phyloP scores from a whole-genome alignment of 2,888 invertebrate species.

The Platynereis dumerilii region DNA sequence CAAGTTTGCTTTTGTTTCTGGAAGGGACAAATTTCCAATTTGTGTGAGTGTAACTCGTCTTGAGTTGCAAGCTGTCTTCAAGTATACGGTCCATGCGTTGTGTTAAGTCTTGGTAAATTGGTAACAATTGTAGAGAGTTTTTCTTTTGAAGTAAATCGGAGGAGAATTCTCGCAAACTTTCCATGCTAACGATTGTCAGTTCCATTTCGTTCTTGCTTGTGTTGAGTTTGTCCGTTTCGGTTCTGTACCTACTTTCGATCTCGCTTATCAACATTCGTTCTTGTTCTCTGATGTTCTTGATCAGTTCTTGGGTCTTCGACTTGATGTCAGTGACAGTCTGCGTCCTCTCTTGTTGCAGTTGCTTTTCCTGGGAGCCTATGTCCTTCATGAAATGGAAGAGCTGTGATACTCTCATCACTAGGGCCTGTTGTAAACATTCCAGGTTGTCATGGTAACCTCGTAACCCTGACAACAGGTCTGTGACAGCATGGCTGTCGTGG shows the following conservation, averaged over 20 bases:
- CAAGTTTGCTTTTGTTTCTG: constrained; percentile 9
- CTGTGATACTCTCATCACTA: constrained; percentile 4
- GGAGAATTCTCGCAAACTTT: constrained; percentile 13
- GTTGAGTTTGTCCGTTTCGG: not conserved
- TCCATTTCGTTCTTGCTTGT: constrained; percentile 5
- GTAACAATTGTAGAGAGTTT: not conserved
- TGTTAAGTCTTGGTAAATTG: constrained; percentile 14
- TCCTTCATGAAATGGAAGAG: constrained; percentile 8
- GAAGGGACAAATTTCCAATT: constrained; percentile 15
- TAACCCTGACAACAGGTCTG: constrained; percentile 5
- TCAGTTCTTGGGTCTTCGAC: constrained; percentile 10
- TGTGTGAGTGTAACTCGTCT: not conserved
- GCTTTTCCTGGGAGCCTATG: constrained; percentile 4
- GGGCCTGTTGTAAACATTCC: not conserved
- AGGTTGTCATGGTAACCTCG: constrained; percentile 11
- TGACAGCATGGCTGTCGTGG: constrained; percentile 10
- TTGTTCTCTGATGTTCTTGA: constrained; percentile 1
- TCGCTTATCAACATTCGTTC: constrained; percentile 5
- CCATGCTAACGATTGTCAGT: constrained; percentile 14
- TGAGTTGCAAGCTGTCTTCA: constrained; percentile 8
- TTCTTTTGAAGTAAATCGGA: constrained; percentile 2
- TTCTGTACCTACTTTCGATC: not conserved
- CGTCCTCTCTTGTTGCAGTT: not conserved
- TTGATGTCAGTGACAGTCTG: constrained; percentile 1
- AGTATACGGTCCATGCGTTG: constrained; percentile 10